Base-by-base conservation (phyloP, 2,888 invertebrate species). In the Leucoptera coffeella region DNA sequence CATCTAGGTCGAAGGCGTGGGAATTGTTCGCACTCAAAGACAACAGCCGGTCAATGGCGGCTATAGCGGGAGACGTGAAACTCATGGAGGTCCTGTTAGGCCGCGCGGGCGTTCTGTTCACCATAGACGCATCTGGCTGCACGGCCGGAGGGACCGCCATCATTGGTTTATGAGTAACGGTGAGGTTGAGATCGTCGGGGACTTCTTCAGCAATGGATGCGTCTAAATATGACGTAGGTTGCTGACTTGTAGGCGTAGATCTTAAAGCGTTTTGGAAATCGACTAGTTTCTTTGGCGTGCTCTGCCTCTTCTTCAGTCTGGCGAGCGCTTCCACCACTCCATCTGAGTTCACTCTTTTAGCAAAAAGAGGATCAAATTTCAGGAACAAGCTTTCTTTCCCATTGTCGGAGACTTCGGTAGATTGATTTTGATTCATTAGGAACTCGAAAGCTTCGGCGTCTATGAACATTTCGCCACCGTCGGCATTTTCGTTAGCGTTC, bases 1-100 rank as follows among this genome's bases (percentile, higher is more conserved):
- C 39, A 17, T 60, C 56, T 12, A 50, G 45, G 14, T 42, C 43
- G n/a, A n/a, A n/a, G 9, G 50, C 26, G 14, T 47, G 31, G 12
- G 65, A 52, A 36, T 45, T 55, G 31, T 59, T 59, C 20, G 50
- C 51, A 35, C 67, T 69, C 29, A 69, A 42, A 25, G 65, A 65
- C 29, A 72, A 45, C 22, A 72, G 53, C 44, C 64, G 56, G 34
- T 72, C 72, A 46, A 72, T 72, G 45, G 65, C 65, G 38, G 71
- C 67, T 41, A 72, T 65, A 42, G 72, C 72, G 35, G 72, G 71
- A 26, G 72, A 67, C 28, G 64, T 58, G 38, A 62, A 61, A 38
- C 54, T 59, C 34, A 60, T 40, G 32, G 67, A 65, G 32, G 50
- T 59, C 35, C 65, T 50, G 36, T 62, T 61, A 31, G 48, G 38